Evolutionary conservation across 2,888 invertebrate species (phyloP).

Genomic region (Parnassius smintheus): DNA sequence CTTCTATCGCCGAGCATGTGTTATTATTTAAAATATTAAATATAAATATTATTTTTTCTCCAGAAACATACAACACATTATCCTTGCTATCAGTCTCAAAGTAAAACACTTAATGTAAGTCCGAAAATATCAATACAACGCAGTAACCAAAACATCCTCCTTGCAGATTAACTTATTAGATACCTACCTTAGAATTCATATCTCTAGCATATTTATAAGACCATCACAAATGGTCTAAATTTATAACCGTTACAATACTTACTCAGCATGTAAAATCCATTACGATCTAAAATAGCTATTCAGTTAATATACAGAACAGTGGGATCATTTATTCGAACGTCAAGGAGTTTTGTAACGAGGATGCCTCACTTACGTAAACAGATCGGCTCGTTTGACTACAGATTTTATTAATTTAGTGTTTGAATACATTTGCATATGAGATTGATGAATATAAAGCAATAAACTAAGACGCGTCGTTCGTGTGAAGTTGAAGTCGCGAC

Average conservation of each 20-base stretch:
- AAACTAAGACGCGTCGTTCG: slow-evolving; percentile 38
- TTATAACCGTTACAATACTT: slow-evolving; percentile 6
- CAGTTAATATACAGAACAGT: slow-evolving; percentile 25
- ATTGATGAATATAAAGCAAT: slow-evolving; percentile 19
- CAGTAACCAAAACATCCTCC: slow-evolving; percentile 26
- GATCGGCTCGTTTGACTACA: slow-evolving; percentile 12
- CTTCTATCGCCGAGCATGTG: too few relatives aligned
- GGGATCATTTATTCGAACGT: slow-evolving; percentile 29
- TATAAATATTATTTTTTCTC: too few relatives aligned
- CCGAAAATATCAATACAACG: slow-evolving; percentile 1
- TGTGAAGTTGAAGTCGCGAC: slow-evolving; percentile 47
- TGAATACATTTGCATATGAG: slow-evolving; percentile 7
- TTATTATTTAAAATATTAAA: too few relatives aligned
- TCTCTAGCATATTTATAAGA: slow-evolving; percentile 6
- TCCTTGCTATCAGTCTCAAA: not conserved
- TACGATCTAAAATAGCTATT: slow-evolving; percentile 18
- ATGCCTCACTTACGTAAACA: slow-evolving; percentile 25
- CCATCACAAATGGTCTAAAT: slow-evolving; percentile 14
- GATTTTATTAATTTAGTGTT: slow-evolving; percentile 9
- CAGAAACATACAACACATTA: not conserved
- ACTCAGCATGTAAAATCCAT: slow-evolving; percentile 12
- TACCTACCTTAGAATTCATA: slow-evolving; percentile 34
- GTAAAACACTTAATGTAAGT: not conserved
- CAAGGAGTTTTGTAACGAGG: slow-evolving; percentile 12
- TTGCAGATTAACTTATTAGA: slow-evolving; percentile 39